Base-by-base conservation (phyloP, 2,113 vertebrate species). In the Hypocryptadius cinnamomeus region DNA sequence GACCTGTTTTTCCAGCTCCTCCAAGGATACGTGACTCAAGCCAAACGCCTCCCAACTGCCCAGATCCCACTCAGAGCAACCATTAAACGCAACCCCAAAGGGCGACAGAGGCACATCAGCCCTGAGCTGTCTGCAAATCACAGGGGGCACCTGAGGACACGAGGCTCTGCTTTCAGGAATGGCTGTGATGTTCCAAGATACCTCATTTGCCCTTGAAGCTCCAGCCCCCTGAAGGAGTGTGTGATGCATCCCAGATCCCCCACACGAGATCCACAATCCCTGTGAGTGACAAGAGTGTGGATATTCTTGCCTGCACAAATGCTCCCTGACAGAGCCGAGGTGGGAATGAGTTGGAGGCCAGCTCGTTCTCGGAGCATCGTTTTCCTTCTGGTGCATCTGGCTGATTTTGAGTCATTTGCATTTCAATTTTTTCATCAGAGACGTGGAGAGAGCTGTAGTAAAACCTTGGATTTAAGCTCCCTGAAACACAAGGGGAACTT, bases 1-100 rank as follows among this genome's bases (percentile, higher is more conserved):
- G 92, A 92, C 95, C 91, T 95, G 94, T 91, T 96, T 97, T 96
- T 96, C 96, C 93, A 86, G 96, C 85, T 94, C 66, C 51, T 95
- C 86, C 85, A 71, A 82, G 76, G 64, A 65, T 78, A 90, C 9
- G 35, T 96, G 93, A 95, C 72, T 93, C 80, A 59, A 96, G 33
- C 60, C 80, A 15, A 82, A 95, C 33, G 42, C 84, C 79, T 92
- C 91, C 88, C 63, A 79, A 28, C 57, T 19, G 83, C 84, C 65
- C 77, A 39, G 21, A 93, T 87, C 93, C 83, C 82, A 79, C 13
- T 65, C 93, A 53, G 48, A 82, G 68, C 74, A 50, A 45, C 59
- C 89, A 92, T 68, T 76, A 70, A 51, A 82, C 66, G 8, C 79
- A 74, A 15, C 15, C 79, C 85, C 87, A 42, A 82, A 83, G 74